These are phyloP conservation scores for Agrochola lota DNA, from an alignment of 2,888 invertebrate genomes.

Conservation along the genomic window DNA sequence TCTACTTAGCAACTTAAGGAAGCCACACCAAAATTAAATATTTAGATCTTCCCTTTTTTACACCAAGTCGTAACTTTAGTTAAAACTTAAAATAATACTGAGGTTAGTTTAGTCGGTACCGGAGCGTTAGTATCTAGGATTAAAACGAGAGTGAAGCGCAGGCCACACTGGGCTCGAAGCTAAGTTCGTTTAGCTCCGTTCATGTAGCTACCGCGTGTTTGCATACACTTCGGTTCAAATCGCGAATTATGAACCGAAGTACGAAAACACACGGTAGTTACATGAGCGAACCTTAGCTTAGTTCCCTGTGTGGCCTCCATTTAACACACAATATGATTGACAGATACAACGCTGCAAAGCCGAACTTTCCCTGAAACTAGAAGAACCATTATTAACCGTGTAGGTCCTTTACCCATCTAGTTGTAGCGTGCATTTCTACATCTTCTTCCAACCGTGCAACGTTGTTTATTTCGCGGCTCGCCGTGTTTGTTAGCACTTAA, in stretches of 20 bases:
- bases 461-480: conserved; percentile 7
- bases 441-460: conserved; percentile 17
- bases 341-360: background rate
- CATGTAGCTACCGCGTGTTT: too few species aligned
- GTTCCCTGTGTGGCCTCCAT: too few species aligned
- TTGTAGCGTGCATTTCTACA: background rate
- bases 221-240: too few species aligned
- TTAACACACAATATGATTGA: background rate
- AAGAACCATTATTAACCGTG: background rate
- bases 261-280: too few species aligned
- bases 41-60: background rate
- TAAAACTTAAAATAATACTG: background rate
- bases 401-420: background rate
- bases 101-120: background rate
- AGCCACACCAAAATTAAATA: background rate
- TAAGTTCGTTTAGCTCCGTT: too few species aligned
- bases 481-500: conserved; percentile 43
- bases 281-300: too few species aligned
- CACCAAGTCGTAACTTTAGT: background rate
- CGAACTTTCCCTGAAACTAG: background rate
- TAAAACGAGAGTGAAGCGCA: too few species aligned
- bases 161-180: too few species aligned
- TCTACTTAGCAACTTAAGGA: background rate
- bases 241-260: too few species aligned
- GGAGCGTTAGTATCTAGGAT: too few species aligned